Evolutionary conservation across 2,888 invertebrate genomes (phyloP).

Genomic region (Apoda limacodes): DNA sequence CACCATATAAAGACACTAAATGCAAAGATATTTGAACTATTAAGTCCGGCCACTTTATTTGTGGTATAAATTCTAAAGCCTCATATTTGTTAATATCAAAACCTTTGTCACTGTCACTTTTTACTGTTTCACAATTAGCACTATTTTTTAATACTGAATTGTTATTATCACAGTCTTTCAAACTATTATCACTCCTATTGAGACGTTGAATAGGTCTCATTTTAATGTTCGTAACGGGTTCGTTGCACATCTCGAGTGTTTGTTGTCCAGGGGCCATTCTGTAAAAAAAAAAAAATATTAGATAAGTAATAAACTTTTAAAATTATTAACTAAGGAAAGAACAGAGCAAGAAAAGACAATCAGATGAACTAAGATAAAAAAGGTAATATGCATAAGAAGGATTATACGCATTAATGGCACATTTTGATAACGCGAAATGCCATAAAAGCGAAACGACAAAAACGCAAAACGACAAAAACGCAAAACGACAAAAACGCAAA

Average conservation of each 20-base stretch:
- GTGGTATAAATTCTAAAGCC: constrained; percentile 66
- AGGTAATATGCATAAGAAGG: too few species aligned
- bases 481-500: too few species aligned
- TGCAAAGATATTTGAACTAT: constrained; percentile 78
- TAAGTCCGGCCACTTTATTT: constrained; percentile 80
- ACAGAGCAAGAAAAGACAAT: too few species aligned
- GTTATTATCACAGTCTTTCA: constrained; percentile 32
- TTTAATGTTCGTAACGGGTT: constrained; percentile 30
- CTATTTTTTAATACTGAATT: constrained; percentile 30
- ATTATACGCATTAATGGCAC: too few species aligned
- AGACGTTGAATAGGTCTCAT: constrained; percentile 25
- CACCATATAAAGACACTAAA: constrained; percentile 75
- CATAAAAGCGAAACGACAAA: too few species aligned
- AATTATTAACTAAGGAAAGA: too few species aligned
- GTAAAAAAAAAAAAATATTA: background rate
- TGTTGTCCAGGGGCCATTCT: constrained; percentile 46
- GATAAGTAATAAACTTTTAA: too few species aligned
- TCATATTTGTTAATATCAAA: constrained; percentile 53
- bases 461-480: too few species aligned
- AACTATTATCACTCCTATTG: background rate
- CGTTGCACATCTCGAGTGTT: constrained; percentile 32
- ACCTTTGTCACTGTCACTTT: constrained; percentile 31
- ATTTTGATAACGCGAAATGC: too few species aligned
- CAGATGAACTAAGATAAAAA: too few species aligned
- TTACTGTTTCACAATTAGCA: constrained; percentile 24